phyloP scores from a whole-genome alignment of 2,113 vertebrate species.

The cattle (Bos taurus) region ARS-UCD2.0 NC_037346.1:42221001-42221500 shows the following conservation, averaged over 20 bases:
- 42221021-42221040: not conserved
- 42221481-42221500: not conserved
- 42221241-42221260: not conserved
- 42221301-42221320: not conserved
- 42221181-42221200: not conserved
- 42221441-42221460: not conserved
- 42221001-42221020: not conserved
- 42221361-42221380: slow-evolving; percentile 28
- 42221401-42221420: not conserved
- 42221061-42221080: not conserved
- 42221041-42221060: not conserved
- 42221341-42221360: not conserved
- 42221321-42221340: not conserved
- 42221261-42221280: not conserved
- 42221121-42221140: not conserved
- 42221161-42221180: not conserved
- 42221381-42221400: not conserved
- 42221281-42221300: not conserved
- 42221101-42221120: not conserved
- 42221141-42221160: not conserved
- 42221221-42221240: not conserved
- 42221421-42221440: not conserved
- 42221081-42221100: not conserved
- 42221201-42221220: not conserved
- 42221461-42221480: not conserved